A percentile compares a stretch with the other conserved stretches of the same genome.
Conservation (phyloP, 2,888 invertebrate species). For the Perithous albicinctus region DNA sequence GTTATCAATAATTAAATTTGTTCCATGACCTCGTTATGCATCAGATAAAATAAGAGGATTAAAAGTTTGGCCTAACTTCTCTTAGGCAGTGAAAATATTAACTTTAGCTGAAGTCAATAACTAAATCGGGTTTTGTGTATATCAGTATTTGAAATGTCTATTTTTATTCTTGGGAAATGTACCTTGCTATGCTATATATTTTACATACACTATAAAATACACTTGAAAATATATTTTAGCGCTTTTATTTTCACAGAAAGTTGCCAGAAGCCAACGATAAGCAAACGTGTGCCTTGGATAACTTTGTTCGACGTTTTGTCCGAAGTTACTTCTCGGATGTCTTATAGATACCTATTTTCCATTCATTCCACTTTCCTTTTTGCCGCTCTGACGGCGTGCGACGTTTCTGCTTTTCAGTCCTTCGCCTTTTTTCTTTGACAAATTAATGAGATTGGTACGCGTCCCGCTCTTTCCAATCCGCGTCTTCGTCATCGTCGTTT, state of each 20-base stretch:
- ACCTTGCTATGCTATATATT: too few relatives aligned
- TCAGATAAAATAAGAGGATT: neutral
- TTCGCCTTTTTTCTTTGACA: slow-evolving; percentile 70
- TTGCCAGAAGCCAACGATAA: slow-evolving; percentile 25
- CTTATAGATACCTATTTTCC: slow-evolving; percentile 40
- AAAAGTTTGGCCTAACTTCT: neutral
- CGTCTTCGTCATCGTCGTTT: slow-evolving; percentile 38
- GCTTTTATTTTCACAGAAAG: slow-evolving; percentile 43
- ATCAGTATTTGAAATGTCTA: neutral
- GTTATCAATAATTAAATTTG: slow-evolving; percentile 17
- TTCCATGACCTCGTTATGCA: neutral
- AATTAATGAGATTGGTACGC: slow-evolving; percentile 78
- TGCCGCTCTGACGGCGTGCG: slow-evolving; percentile 33
- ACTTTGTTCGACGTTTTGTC: slow-evolving; percentile 9
- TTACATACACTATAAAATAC: too few relatives aligned
- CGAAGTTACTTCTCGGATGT: slow-evolving; percentile 14
- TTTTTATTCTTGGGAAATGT: neutral
- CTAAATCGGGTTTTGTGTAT: neutral
- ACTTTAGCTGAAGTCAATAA: neutral
- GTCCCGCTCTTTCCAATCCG: slow-evolving; percentile 30
- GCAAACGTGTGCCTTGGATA: slow-evolving; percentile 4
- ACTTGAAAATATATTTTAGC: too few relatives aligned
- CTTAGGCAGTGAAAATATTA: neutral
- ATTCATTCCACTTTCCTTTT: slow-evolving; percentile 51
- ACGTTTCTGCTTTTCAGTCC: neutral